Evolutionary conservation across 2,888 invertebrate genomes (phyloP).

Genomic region (Aphidoletes aphidimyza): DNA sequence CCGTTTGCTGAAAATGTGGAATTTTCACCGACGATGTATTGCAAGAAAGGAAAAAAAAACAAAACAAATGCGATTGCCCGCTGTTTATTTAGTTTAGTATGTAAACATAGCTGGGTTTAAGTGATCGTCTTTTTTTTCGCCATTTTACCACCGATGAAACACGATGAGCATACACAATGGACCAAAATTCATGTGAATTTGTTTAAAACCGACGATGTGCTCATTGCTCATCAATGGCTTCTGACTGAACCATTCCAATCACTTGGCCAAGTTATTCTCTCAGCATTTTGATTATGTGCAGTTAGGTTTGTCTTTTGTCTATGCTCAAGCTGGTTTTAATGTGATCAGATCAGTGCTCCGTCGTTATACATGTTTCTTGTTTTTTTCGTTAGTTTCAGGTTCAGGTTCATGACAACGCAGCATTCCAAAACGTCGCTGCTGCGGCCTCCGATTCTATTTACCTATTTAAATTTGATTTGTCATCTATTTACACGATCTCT

Average conservation of each 20-base stretch:
- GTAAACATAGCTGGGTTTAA: constrained; percentile 12
- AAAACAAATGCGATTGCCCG: not conserved
- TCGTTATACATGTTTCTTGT: not conserved
- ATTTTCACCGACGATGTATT: not conserved
- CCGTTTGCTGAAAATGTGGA: constrained; percentile 42
- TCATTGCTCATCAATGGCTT: not conserved
- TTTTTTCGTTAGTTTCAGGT: not conserved
- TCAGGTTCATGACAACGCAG: constrained; percentile 4
- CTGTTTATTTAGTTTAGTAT: constrained; percentile 44
- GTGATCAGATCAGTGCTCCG: not conserved
- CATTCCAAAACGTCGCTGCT: constrained; percentile 40
- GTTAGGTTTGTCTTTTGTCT: not conserved
- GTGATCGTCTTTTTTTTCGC: not conserved
- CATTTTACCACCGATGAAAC: too few species aligned
- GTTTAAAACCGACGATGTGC: not conserved
- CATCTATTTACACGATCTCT: constrained; percentile 35
- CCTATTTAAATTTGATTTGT: constrained; percentile 43
- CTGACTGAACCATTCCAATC: not conserved
- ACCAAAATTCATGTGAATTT: not conserved
- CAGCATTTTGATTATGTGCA: not conserved
- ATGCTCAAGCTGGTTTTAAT: not conserved
- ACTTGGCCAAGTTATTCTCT: not conserved
- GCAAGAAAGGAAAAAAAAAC: not conserved
- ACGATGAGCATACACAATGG: not conserved
- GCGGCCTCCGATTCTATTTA: not conserved